Conservation (phyloP, 2,797 vertebrate genomes). For the Lindbergichthys nudifrons region DNA sequence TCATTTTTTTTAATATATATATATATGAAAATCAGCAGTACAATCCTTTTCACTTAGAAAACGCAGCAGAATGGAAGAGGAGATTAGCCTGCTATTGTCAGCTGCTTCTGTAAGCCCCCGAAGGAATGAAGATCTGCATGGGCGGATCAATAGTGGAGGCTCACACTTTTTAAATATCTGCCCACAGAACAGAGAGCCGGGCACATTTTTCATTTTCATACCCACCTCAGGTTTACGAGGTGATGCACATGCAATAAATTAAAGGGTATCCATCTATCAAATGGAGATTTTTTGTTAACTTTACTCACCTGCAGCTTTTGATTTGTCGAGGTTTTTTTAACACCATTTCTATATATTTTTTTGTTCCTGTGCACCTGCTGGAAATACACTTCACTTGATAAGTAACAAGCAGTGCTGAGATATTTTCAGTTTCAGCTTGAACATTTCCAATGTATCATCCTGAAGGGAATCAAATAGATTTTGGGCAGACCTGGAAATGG, state of each 20-base stretch:
- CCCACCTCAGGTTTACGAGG: conserved; percentile 35
- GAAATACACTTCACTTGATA: conserved; percentile 65
- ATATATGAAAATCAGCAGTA: conserved; percentile 29
- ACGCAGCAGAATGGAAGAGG: conserved; percentile 47
- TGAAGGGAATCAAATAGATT: conserved; percentile 67
- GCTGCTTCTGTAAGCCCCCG: conserved; percentile 55
- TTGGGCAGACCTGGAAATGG: conserved; percentile 43
- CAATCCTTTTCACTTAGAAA: conserved; percentile 37
- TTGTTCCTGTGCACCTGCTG: conserved; percentile 36
- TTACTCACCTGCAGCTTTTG: conserved; percentile 55
- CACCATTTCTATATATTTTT: conserved; percentile 51
- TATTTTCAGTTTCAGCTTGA: conserved; percentile 71
- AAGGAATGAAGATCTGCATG: conserved; percentile 59
- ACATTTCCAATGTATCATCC: conserved; percentile 69
- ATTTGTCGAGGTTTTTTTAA: conserved; percentile 55
- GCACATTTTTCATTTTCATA: conserved; percentile 57
- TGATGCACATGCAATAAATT: conserved; percentile 60
- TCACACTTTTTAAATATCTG: conserved; percentile 58
- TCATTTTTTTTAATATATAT: conserved; percentile 5
- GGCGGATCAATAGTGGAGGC: conserved; percentile 55
- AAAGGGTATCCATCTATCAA: conserved; percentile 58
- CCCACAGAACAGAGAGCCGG: conserved; percentile 37
- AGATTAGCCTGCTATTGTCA: conserved; percentile 65
- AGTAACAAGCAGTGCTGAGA: conserved; percentile 53
- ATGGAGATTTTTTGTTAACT: conserved; percentile 55